Conservation (phyloP, 2,888 invertebrate genomes). For the Adineta ricciae region DNA sequence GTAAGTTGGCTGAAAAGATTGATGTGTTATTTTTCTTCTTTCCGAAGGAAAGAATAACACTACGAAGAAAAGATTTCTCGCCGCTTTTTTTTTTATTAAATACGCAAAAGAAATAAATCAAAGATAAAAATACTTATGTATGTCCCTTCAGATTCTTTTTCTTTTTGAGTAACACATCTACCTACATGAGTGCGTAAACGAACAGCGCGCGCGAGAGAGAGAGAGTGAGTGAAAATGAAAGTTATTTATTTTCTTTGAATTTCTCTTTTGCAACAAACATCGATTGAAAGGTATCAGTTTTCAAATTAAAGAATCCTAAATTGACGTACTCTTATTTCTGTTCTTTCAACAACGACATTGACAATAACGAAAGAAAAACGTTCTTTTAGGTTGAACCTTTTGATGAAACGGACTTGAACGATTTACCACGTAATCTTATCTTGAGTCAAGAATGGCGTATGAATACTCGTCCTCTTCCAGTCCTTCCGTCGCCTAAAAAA, state of each 20-base stretch:
- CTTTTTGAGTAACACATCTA: neutral
- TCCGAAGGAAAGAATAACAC: too few species aligned
- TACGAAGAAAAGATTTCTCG: too few species aligned
- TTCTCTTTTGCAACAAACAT: neutral
- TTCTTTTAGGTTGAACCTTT: neutral
- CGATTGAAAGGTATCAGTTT: neutral
- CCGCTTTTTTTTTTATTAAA: too few species aligned
- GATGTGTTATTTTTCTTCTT: too few species aligned
- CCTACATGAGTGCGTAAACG: neutral
- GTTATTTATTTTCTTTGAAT: neutral
- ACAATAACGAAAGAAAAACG: neutral
- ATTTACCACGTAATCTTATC: neutral
- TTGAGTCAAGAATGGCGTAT: constrained; percentile 17
- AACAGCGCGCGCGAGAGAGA: neutral
- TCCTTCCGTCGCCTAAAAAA: neutral
- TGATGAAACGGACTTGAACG: neutral
- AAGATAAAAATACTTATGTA: neutral
- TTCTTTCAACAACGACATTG: neutral
- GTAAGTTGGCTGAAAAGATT: neutral
- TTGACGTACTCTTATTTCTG: neutral
- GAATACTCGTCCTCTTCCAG: neutral
- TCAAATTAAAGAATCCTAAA: neutral
- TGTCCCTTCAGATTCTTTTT: neutral
- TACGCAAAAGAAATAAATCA: neutral
- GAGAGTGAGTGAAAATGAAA: neutral